Evolutionary conservation across 2,888 invertebrate genomes (phyloP).

Genomic region (Cephus nigrinus): DNA sequence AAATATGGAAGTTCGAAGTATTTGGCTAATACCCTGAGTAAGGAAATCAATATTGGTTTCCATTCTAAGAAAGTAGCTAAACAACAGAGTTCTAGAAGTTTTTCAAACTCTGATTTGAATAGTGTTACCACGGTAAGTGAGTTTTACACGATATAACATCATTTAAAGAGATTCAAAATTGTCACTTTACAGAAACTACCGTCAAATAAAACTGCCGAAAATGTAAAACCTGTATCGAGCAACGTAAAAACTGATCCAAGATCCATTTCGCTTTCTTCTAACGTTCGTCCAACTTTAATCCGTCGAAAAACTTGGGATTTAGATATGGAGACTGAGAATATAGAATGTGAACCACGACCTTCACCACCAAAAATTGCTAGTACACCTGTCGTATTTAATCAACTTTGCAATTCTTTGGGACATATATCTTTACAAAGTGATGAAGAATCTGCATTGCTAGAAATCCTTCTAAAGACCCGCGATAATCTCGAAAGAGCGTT

Average conservation of each 20-base stretch:
- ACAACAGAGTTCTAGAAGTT: not conserved
- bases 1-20: slow-evolving; percentile 7
- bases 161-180: not conserved
- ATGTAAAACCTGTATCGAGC: not conserved
- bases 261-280: not conserved
- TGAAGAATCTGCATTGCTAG: slow-evolving; percentile 31
- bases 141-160: not conserved
- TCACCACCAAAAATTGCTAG: slow-evolving; percentile 44
- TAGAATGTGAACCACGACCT: slow-evolving; percentile 34
- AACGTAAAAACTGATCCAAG: not conserved
- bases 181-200: not conserved
- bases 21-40: not conserved
- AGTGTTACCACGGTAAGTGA: not conserved
- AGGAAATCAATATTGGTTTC: not conserved
- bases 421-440: slow-evolving; percentile 44
- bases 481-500: slow-evolving; percentile 39
- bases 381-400: slow-evolving; percentile 37
- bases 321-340: slow-evolving; percentile 13
- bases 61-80: not conserved
- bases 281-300: slow-evolving; percentile 5
- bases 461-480: slow-evolving; percentile 37
- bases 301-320: slow-evolving; percentile 44
- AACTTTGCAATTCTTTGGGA: slow-evolving; percentile 44
- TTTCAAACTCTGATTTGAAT: not conserved
- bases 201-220: not conserved